Evolutionary conservation across 2,113 vertebrate genomes (phyloP).

Genomic region (Ramphastos sulfuratus): DNA sequence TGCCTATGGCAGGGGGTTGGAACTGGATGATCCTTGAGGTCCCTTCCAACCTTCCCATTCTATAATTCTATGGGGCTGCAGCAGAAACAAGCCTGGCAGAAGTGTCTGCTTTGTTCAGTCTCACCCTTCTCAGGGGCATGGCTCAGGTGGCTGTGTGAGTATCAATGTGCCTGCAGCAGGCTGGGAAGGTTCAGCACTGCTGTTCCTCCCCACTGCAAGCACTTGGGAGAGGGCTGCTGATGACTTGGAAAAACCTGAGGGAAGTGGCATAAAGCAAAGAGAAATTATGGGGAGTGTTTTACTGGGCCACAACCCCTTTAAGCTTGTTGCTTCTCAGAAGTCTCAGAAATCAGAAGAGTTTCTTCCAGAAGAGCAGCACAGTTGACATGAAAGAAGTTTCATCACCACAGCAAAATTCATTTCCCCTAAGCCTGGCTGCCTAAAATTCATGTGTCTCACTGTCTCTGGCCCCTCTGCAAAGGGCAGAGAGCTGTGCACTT

Average conservation of each 20-base stretch:
- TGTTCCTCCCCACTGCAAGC: not conserved
- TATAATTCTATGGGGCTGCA: not conserved
- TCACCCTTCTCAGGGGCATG: not conserved
- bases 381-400: not conserved
- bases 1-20: too few species aligned
- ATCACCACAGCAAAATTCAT: not conserved
- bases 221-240: not conserved
- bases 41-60: too few species aligned
- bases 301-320: not conserved
- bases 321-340: not conserved
- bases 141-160: not conserved
- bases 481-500: not conserved
- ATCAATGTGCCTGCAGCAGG: not conserved
- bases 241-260: not conserved
- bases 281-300: not conserved
- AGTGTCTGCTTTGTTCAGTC: not conserved
- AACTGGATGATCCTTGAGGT: too few species aligned
- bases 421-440: not conserved
- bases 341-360: not conserved
- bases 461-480: not conserved
- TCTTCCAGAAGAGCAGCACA: not conserved
- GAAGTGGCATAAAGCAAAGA: conserved; percentile 12
- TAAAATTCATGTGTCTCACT: accelerated
- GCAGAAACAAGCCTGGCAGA: not conserved
- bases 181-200: not conserved